phyloP scores from a whole-genome alignment of 2,113 vertebrate genomes.

The Recurvirostra avosetta region DNA sequence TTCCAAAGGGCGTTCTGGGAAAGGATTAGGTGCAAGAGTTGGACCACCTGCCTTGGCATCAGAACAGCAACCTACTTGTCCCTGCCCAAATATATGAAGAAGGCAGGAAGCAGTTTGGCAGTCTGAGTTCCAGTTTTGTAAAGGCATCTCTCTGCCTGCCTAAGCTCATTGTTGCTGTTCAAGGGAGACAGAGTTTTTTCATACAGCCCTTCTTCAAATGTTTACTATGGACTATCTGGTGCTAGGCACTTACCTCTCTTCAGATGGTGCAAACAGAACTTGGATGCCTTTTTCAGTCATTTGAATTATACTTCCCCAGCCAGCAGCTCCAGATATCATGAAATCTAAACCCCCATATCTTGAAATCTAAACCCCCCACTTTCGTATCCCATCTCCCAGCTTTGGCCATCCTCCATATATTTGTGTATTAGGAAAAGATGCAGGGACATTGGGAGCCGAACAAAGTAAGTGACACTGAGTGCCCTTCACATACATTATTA shows the following conservation, averaged over 20 bases:
- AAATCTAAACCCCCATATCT: neutral
- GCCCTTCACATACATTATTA: neutral
- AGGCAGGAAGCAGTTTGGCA: neutral
- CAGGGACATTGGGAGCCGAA: neutral
- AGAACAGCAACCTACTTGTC: neutral
- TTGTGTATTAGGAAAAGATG: neutral
- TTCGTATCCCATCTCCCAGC: neutral
- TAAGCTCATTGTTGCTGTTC: neutral
- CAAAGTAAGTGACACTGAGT: neutral
- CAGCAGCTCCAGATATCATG: neutral
- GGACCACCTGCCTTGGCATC: conserved; percentile 14
- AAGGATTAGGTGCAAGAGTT: neutral
- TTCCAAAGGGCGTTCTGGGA: neutral
- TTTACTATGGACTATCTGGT: neutral
- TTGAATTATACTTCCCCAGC: neutral
- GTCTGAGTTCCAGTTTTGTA: neutral
- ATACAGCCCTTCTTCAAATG: neutral
- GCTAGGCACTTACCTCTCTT: neutral
- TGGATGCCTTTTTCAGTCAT: neutral
- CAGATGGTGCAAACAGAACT: neutral
- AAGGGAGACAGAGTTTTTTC: neutral
- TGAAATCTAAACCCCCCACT: neutral
- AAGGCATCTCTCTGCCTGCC: neutral
- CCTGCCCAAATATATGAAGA: neutral
- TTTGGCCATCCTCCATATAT: neutral